phyloP scores from a whole-genome alignment of 35 echinoderm and acorn worm genomes.

The Amphiura filiformis region DNA sequence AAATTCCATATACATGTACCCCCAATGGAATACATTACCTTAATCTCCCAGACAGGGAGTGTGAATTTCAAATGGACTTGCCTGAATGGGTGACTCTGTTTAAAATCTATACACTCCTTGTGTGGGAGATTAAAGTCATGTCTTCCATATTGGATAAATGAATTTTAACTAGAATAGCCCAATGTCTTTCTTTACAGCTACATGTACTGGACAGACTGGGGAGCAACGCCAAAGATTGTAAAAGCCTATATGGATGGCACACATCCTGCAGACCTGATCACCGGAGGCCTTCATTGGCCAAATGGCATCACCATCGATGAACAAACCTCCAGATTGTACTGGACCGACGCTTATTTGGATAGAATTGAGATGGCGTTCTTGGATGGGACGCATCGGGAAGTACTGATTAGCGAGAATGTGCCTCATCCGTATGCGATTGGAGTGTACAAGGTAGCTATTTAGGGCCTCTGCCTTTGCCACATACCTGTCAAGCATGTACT shows the following conservation, averaged over 20 bases:
- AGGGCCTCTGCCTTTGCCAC: not conserved
- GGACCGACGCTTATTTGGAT: slow-evolving; percentile 86
- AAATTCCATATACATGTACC: too few species aligned
- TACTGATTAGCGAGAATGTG: slow-evolving; percentile 44
- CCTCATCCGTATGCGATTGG: slow-evolving; percentile 89
- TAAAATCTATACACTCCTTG: too few species aligned
- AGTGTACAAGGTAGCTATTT: slow-evolving; percentile 77
- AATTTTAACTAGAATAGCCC: too few species aligned
- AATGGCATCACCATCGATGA: slow-evolving; percentile 91
- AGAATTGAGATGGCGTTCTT: slow-evolving; percentile 66
- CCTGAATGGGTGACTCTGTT: too few species aligned
- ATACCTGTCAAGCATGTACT: not conserved
- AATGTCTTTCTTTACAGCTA: slow-evolving; percentile 26
- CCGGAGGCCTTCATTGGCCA: slow-evolving; percentile 69
- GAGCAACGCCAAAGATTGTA: slow-evolving; percentile 38
- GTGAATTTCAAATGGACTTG: too few species aligned
- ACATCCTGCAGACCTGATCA: slow-evolving; percentile 15
- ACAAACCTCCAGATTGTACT: slow-evolving; percentile 57
- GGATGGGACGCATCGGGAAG: slow-evolving; percentile 60
- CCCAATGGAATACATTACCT: too few species aligned
- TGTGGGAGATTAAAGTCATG: too few species aligned
- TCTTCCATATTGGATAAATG: too few species aligned
- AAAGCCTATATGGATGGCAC: slow-evolving; percentile 71
- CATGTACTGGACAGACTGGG: slow-evolving; percentile 98
- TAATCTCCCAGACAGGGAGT: too few species aligned